Base-by-base conservation (phyloP, 2,888 invertebrate genomes). In the Lycophotia porphyrea region DNA sequence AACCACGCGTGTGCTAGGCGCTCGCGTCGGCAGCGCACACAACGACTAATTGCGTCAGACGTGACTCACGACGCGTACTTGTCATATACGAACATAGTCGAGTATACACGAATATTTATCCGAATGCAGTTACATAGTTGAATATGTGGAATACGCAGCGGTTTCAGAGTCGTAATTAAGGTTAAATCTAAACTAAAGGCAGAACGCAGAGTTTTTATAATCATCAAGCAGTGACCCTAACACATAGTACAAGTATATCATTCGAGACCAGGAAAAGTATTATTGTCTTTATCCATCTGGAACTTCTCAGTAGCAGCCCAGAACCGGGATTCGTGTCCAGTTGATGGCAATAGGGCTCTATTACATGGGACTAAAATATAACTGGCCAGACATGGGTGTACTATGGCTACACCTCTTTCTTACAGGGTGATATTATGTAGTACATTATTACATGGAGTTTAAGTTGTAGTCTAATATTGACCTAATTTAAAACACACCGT, bases 41-140 rank as follows among this genome's bases (percentile, higher is more conserved):
- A 88, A 84, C 87, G 87, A 87, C 88, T 93, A 93, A 93, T 93
- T 93, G 92, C 90, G 82, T 87, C 87, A 91, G 87, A 88, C 88
- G 84, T 87, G 87, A 86, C 88, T 87, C 79, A 71, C 82, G 81
- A 82, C 82, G 79, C 81, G 80, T 80, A 84, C 82, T 81, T 78
- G 81, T 85, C 68, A 78, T 78, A 82, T 74, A 81, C 82, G 65
- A 61, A 77, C 68, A 44, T 66, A 73, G 34, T 52, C 67, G 81
- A 72, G 47, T 44, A 9, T 61, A 36, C 15, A 27, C 61, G 65
- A 81, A 52, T 76, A 65, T n/a, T n/a, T 81, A 79, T 58, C 63
- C 44, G 52, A 82, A 82, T 80, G 82, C 79, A n/a, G n/a, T n/a
- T n/a, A 80, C 44, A 82, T 81, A 65, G 31, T 52, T 67, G 70